phyloP scores from a whole-genome alignment of 2,888 invertebrate genomes.

The Cistogaster globosa region DNA sequence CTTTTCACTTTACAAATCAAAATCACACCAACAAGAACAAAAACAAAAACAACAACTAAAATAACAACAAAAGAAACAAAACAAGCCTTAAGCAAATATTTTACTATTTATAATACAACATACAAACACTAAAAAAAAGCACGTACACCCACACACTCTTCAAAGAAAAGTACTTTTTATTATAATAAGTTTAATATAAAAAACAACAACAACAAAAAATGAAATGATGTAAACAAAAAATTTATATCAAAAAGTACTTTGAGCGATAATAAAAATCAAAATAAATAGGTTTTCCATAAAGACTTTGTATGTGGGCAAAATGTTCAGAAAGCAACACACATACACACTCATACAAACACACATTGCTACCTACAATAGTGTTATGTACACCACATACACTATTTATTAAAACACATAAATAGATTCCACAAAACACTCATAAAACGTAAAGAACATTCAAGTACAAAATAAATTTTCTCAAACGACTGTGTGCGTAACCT shows the following conservation, averaged over 20 bases:
- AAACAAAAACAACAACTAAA: background rate
- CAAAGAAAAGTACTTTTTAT: background rate
- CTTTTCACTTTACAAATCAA: conserved; percentile 70
- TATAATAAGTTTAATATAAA: background rate
- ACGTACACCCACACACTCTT: no score
- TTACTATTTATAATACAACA: background rate
- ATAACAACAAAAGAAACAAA: background rate
- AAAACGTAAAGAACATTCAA: background rate
- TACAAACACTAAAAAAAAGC: no score
- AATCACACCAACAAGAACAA: conserved; percentile 22
- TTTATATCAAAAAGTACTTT: conserved; percentile 67
- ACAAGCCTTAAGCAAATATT: background rate
- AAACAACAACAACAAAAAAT: conserved; percentile 9
- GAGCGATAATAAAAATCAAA: conserved; percentile 56
- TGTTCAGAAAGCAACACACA: conserved; percentile 7
- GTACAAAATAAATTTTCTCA: background rate
- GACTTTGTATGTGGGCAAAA: conserved; percentile 41
- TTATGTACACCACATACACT: background rate
- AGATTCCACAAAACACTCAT: conserved; percentile 35
- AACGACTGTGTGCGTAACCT: background rate
- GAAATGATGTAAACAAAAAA: conserved; percentile 47
- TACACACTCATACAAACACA: background rate
- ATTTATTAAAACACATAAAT: conserved; percentile 34
- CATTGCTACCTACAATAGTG: no score
- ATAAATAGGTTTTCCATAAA: conserved; percentile 63